Evolutionary conservation across 2,888 invertebrate genomes (phyloP).

Genomic region (Luperina nickerlii): DNA sequence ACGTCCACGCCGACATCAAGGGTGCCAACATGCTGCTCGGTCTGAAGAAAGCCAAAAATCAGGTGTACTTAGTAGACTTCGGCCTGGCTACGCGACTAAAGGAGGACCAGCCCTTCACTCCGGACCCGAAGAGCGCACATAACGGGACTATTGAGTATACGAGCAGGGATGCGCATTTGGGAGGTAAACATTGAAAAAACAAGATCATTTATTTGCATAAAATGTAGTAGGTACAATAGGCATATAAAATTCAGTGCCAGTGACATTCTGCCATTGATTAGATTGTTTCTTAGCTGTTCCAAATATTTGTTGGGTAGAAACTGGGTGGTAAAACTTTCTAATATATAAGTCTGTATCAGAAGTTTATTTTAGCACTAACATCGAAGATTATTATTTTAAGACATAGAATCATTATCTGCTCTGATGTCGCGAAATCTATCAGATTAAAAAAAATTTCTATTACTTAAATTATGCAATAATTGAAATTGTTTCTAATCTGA

Average conservation of each 20-base stretch:
- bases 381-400: not conserved
- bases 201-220: not conserved
- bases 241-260: not conserved
- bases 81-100: slow-evolving; percentile 95
- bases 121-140: slow-evolving; percentile 97
- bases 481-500: too few relatives aligned
- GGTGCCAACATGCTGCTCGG: slow-evolving; percentile 97
- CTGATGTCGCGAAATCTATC: too few relatives aligned
- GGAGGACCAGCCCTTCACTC: slow-evolving; percentile 94
- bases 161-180: slow-evolving; percentile 98
- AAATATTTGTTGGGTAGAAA: not conserved
- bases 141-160: slow-evolving; percentile 99
- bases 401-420: too few relatives aligned
- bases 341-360: not conserved
- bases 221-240: not conserved
- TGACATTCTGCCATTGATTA: not conserved
- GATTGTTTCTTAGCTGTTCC: not conserved
- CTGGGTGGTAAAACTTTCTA: not conserved
- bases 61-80: slow-evolving; percentile 97
- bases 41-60: slow-evolving; percentile 91
- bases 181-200: slow-evolving; percentile 87
- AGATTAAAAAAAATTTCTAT: too few relatives aligned
- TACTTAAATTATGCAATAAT: too few relatives aligned
- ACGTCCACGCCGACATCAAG: slow-evolving; percentile 99
- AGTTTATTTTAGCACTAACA: not conserved